Evolutionary conservation across 2,113 vertebrate genomes (phyloP).

Genomic region (Calypte anna): DNA sequence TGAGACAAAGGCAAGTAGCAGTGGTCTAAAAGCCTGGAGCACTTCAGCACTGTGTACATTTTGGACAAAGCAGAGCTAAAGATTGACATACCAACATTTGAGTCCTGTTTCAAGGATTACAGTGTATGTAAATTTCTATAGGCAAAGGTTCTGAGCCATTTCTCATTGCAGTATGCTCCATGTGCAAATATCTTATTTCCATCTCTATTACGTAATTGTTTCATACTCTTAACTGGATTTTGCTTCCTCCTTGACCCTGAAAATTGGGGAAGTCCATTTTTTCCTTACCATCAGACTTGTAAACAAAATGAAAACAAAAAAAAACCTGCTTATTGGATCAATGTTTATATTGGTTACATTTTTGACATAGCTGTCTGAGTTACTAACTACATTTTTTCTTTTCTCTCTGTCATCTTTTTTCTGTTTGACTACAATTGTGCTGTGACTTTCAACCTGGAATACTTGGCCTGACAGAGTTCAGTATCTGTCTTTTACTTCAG

Average conservation of each 20-base stretch:
- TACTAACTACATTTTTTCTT: not conserved
- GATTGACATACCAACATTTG: not conserved
- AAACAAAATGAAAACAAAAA: not conserved
- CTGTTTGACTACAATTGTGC: accelerated
- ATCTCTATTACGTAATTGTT: not conserved
- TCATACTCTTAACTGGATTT: not conserved
- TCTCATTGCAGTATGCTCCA: not conserved
- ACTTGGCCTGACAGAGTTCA: not conserved
- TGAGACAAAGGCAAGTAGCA: not conserved
- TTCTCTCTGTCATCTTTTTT: not conserved
- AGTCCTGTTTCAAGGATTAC: not conserved
- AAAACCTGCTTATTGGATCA: not conserved
- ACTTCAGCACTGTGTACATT: not conserved
- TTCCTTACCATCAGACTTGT: not conserved
- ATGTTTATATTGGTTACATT: accelerated
- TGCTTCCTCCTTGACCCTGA: not conserved
- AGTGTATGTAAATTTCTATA: not conserved
- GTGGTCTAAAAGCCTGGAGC: not conserved
- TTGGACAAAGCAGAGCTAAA: not conserved
- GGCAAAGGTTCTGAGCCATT: not conserved
- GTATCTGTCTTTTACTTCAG: not conserved
- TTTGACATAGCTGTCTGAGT: not conserved
- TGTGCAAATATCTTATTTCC: not conserved
- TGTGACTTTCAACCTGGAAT: not conserved
- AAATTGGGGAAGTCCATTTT: not conserved